These are phyloP conservation scores for Chionodraco myersi DNA, from an alignment of 2,113 vertebrate genomes.

Conservation along the genomic window DNA sequence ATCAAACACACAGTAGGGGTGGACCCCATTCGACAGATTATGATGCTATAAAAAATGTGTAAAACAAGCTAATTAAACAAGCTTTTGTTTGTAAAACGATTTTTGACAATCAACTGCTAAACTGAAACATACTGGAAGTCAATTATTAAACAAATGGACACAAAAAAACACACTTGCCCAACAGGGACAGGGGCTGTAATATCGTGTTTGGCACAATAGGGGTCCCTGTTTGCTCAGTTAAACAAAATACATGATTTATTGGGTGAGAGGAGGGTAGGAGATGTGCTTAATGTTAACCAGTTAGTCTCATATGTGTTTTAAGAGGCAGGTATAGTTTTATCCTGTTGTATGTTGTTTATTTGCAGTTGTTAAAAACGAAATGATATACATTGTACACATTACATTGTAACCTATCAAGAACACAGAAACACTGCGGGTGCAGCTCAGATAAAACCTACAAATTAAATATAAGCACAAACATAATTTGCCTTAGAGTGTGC, in stretches of 20 bases:
- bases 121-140: too few species aligned
- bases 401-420: not conserved
- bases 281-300: not conserved
- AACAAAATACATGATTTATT: not conserved
- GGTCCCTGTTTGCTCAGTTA: slow-evolving; percentile 55
- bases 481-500: not conserved
- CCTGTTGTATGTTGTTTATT: not conserved
- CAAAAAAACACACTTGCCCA: too few species aligned
- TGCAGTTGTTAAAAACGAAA: not conserved
- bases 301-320: not conserved
- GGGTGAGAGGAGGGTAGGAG: not conserved
- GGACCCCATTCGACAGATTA: not conserved
- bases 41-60: not conserved
- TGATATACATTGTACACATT: not conserved
- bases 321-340: not conserved
- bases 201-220: slow-evolving; percentile 24
- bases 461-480: not conserved
- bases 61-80: not conserved
- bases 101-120: too few species aligned
- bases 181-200: not conserved
- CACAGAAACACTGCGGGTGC: not conserved
- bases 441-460: not conserved
- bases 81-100: not conserved
- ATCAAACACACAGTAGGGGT: not conserved
- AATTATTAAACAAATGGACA: not conserved